phyloP scores from a whole-genome alignment of 2,797 vertebrate species.

The Coreius guichenoti region DNA sequence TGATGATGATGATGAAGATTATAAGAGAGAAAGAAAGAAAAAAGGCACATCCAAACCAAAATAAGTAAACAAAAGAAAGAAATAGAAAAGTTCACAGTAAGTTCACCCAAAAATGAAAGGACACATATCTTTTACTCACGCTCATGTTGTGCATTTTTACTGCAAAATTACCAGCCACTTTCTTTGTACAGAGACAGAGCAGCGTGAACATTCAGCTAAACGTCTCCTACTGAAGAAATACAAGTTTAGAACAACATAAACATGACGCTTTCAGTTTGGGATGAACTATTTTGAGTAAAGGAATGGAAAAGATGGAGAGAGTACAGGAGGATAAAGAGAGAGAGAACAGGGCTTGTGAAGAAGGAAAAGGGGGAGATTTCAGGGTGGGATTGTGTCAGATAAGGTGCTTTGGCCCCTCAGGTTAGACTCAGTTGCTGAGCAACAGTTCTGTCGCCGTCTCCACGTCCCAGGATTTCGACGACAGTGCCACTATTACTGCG shows the following conservation, averaged over 20 bases:
- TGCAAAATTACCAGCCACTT: not conserved
- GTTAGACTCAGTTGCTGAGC: constrained; percentile 94
- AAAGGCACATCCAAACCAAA: constrained; percentile 47
- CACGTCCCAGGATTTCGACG: constrained; percentile 99
- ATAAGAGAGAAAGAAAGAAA: not conserved
- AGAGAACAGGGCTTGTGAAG: constrained; percentile 67
- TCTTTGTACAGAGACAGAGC: constrained; percentile 53
- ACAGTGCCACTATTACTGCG: constrained; percentile 99
- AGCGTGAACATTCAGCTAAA: not conserved
- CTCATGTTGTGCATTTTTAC: not conserved
- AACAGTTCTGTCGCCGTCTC: constrained; percentile 97
- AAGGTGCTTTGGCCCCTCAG: constrained; percentile 66
- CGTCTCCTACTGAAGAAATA: not conserved
- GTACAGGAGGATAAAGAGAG: constrained; percentile 7
- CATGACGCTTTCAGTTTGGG: not conserved
- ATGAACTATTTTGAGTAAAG: not conserved
- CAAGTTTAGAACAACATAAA: constrained; percentile 67
- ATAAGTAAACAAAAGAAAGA: not conserved
- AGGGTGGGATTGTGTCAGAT: constrained; percentile 20
- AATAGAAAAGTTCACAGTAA: not conserved
- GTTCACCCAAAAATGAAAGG: not conserved
- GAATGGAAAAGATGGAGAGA: not conserved
- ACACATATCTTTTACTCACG: not conserved
- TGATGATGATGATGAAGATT: not conserved
- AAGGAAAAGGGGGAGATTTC: constrained; percentile 50